Evolutionary conservation across 2,888 invertebrate species (phyloP).

Genomic region (Spialia ferax): DNA sequence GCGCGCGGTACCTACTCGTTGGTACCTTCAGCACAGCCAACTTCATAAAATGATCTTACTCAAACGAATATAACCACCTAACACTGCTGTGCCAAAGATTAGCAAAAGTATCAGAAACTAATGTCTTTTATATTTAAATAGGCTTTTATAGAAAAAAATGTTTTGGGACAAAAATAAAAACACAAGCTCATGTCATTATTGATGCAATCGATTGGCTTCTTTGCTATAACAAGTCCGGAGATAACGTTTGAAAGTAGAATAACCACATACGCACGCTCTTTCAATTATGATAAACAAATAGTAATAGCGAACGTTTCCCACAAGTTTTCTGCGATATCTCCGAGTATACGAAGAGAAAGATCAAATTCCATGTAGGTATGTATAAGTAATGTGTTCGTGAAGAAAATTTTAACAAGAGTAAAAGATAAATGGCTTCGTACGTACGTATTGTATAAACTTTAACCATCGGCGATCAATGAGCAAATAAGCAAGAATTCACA

Average conservation of each 20-base stretch:
- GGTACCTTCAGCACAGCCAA: too few relatives aligned
- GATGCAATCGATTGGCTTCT: slow-evolving; percentile 3
- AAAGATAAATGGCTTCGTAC: slow-evolving; percentile 9
- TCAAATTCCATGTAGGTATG: slow-evolving; percentile 27
- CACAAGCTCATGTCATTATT: neutral
- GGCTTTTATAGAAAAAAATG: neutral
- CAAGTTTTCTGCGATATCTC: slow-evolving; percentile 39
- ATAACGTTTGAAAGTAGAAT: slow-evolving; percentile 40
- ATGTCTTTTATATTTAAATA: too few relatives aligned
- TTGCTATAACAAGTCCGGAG: slow-evolving; percentile 31
- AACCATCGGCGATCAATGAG: slow-evolving; percentile 23
- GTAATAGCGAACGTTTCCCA: slow-evolving; percentile 37
- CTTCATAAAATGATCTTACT: neutral
- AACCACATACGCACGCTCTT: slow-evolving; percentile 38
- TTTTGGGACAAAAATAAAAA: neutral
- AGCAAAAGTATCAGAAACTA: neutral
- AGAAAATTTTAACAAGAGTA: slow-evolving; percentile 15
- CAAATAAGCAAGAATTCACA: neutral
- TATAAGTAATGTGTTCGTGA: too few relatives aligned
- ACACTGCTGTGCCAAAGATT: neutral
- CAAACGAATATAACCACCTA: neutral
- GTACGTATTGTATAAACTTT: neutral
- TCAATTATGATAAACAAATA: slow-evolving; percentile 41
- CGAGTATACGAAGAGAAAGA: slow-evolving; percentile 31
- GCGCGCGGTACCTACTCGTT: slow-evolving; percentile 49